Percentiles rank a stretch among this genome's conserved stretches.
Evolutionary conservation across 2,797 vertebrate genomes (phyloP).

Genomic region (Sarcophilus harrisii): DNA sequence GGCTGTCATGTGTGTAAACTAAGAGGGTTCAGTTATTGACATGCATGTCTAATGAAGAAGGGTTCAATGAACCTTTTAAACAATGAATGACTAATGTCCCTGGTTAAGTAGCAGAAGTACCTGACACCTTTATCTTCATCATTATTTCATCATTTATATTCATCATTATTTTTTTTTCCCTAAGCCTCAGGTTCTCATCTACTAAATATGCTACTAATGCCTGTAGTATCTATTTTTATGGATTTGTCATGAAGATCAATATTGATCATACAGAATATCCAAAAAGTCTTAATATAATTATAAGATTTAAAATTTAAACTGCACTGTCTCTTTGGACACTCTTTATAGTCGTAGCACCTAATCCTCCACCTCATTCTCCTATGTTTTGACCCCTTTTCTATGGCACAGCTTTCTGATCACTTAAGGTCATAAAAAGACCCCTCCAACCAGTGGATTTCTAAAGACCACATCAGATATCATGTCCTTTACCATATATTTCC

Average conservation of each 20-base stretch:
- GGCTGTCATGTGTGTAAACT: neutral
- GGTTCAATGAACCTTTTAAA: neutral
- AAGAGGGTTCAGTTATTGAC: neutral
- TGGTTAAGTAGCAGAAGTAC: neutral
- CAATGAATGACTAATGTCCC: neutral
- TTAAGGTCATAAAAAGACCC: neutral
- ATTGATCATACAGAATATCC: neutral
- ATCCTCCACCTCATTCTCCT: neutral
- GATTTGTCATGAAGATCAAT: neutral
- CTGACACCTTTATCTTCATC: neutral
- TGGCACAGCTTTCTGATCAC: neutral
- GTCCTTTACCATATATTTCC: neutral
- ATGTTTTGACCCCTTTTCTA: neutral
- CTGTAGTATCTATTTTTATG: neutral
- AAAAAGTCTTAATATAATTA: neutral
- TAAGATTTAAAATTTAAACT: neutral
- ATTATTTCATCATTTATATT: neutral
- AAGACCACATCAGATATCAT: neutral
- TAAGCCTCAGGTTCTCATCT: neutral
- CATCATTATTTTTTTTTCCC: neutral
- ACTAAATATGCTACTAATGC: neutral
- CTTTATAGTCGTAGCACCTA: neutral
- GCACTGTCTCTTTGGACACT: neutral
- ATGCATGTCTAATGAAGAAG: neutral
- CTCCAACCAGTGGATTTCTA: neutral